Percentiles rank a stretch among this genome's conserved stretches.
Evolutionary conservation across 2,113 vertebrate species (phyloP).

Genomic region (Myodes glareolus): DNA sequence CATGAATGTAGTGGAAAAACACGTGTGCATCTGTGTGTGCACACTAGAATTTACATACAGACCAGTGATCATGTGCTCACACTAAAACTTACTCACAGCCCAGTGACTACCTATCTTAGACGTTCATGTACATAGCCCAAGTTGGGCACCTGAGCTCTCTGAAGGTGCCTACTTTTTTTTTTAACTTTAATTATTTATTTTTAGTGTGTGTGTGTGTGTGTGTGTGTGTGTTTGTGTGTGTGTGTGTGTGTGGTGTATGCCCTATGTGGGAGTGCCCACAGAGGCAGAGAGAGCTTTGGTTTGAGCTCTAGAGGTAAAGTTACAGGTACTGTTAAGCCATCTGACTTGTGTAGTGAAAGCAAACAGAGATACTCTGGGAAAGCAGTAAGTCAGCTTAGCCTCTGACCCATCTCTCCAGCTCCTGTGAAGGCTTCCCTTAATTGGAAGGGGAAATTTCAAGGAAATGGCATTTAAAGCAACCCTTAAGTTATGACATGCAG

Average conservation of each 20-base stretch:
- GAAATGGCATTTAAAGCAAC: background rate
- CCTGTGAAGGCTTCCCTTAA: background rate
- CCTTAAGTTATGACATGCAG: background rate
- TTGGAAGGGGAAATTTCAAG: background rate
- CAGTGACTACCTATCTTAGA: accelerated
- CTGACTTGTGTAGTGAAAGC: background rate
- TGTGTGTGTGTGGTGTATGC: background rate
- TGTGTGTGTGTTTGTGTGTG: background rate
- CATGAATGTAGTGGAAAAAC: background rate
- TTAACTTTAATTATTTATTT: background rate
- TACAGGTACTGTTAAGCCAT: background rate
- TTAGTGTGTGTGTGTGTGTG: background rate
- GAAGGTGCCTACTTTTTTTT: background rate
- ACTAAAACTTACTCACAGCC: background rate
- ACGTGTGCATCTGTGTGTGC: too few species aligned
- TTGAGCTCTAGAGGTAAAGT: background rate
- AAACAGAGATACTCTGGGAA: too few species aligned
- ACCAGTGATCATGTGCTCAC: accelerated
- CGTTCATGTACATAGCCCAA: background rate
- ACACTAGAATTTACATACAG: background rate
- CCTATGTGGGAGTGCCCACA: background rate
- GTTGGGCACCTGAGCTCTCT: too few species aligned
- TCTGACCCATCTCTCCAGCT: too few species aligned
- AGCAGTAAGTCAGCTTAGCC: background rate
- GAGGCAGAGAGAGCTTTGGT: background rate